Percentiles rank a stretch among this genome's conserved stretches.
These are phyloP conservation scores for Passer domesticus DNA, from an alignment of 2,113 vertebrate species.

Conservation along the genomic window DNA sequence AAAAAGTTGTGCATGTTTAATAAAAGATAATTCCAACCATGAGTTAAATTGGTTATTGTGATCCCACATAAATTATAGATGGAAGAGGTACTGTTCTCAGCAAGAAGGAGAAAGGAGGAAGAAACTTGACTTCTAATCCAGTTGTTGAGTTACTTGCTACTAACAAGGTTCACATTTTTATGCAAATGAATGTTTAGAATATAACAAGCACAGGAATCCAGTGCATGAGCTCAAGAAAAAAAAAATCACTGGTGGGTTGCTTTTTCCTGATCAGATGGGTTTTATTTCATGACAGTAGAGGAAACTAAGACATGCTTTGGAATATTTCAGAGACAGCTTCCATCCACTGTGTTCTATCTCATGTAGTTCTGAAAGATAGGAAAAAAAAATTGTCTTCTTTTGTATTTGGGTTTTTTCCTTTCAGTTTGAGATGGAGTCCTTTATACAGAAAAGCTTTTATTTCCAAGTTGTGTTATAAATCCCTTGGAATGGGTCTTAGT, in stretches of 20 bases:
- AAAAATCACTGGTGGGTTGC: neutral
- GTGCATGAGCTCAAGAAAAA: neutral
- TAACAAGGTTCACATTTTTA: neutral
- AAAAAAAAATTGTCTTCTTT: neutral
- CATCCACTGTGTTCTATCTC: neutral
- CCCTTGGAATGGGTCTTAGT: neutral
- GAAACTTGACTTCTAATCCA: neutral
- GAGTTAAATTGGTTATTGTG: neutral
- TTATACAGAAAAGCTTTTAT: neutral
- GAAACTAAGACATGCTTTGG: neutral
- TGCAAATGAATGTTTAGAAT: neutral
- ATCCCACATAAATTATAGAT: neutral
- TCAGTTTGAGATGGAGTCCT: neutral
- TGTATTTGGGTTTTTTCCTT: neutral
- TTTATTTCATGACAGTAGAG: neutral
- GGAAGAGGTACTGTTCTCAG: neutral
- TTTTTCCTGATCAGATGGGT: neutral
- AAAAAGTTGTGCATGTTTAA: neutral
- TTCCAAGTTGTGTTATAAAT: neutral
- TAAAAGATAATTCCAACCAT: neutral
- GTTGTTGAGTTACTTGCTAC: neutral
- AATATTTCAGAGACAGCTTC: neutral
- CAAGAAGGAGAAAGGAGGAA: neutral
- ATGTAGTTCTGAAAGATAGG: neutral
- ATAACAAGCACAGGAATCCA: neutral